Conservation (phyloP, 2,113 vertebrate genomes). For the Microcebus ravelobensis region DNA sequence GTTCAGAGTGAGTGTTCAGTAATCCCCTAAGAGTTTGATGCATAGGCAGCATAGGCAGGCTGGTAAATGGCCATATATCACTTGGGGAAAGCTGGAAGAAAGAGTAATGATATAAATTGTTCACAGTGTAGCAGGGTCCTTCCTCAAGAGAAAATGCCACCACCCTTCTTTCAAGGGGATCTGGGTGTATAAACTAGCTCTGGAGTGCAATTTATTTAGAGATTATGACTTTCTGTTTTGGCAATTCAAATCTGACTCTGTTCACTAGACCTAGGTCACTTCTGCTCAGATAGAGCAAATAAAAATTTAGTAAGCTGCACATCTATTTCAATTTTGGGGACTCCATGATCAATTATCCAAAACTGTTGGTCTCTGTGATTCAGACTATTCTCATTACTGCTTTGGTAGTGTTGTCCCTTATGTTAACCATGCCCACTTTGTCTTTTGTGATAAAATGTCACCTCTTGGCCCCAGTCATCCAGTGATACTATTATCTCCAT, state of each 20-base stretch:
- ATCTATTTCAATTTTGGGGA: not conserved
- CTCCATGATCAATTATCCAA: not conserved
- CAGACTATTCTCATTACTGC: not conserved
- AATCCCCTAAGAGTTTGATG: not conserved
- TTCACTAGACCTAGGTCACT: not conserved
- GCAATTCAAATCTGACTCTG: not conserved
- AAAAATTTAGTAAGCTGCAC: not conserved
- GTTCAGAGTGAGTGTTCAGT: not conserved
- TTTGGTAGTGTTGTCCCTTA: not conserved
- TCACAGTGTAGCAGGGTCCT: not conserved
- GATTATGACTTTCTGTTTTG: not conserved
- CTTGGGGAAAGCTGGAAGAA: not conserved
- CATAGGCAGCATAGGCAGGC: not conserved
- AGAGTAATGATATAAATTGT: not conserved
- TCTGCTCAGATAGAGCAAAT: not conserved
- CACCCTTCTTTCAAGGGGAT: not conserved
- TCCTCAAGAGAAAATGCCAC: not conserved
- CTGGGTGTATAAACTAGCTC: not conserved
- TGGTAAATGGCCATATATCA: not conserved
- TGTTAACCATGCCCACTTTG: not conserved
- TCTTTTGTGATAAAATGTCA: not conserved
- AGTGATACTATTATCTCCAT: not conserved
- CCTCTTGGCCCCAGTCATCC: not conserved
- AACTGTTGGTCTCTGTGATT: not conserved
- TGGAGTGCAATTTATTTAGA: not conserved